phyloP scores from a whole-genome alignment of 64 coral and sea anemone species.

The Cladopsammia gracilis region DNA sequence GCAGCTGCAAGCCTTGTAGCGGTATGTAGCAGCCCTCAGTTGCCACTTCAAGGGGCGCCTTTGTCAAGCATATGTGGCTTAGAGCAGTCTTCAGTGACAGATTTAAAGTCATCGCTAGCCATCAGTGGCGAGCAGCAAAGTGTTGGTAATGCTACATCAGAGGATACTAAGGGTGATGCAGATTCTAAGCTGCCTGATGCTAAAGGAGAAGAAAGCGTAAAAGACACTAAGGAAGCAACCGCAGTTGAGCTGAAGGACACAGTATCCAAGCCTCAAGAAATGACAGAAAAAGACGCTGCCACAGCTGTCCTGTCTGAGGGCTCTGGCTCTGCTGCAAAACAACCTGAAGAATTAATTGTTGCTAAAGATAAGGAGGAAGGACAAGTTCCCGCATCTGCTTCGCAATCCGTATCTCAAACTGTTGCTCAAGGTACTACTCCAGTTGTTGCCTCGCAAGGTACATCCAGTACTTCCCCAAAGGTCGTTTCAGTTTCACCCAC shows the following conservation, averaged over 20 bases:
- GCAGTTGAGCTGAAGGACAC: not conserved
- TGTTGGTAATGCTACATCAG: not conserved
- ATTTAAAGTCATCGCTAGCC: not conserved
- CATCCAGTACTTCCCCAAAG: not conserved
- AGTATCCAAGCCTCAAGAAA: not conserved
- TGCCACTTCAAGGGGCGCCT: conserved; percentile 11
- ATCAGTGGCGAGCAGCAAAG: not conserved
- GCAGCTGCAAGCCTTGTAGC: conserved; percentile 72
- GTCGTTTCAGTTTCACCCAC: not conserved
- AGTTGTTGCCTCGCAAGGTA: not conserved
- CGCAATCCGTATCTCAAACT: not conserved
- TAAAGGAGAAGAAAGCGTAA: not conserved
- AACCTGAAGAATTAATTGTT: not conserved
- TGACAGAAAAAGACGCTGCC: not conserved
- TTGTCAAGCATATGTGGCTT: not conserved
- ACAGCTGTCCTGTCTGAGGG: not conserved
- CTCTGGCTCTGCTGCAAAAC: not conserved
- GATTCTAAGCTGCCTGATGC: not conserved
- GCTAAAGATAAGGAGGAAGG: not conserved
- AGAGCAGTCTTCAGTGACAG: not conserved
- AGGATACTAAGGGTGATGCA: not conserved
- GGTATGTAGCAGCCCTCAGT: conserved; percentile 63
- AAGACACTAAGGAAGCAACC: not conserved
- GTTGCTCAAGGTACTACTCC: not conserved
- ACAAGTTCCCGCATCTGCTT: not conserved